Evolutionary conservation across 2,113 vertebrate genomes (phyloP), one percentile per base, ranked within the genome.

Genomic region (Cromileptes altivelis): DNA sequence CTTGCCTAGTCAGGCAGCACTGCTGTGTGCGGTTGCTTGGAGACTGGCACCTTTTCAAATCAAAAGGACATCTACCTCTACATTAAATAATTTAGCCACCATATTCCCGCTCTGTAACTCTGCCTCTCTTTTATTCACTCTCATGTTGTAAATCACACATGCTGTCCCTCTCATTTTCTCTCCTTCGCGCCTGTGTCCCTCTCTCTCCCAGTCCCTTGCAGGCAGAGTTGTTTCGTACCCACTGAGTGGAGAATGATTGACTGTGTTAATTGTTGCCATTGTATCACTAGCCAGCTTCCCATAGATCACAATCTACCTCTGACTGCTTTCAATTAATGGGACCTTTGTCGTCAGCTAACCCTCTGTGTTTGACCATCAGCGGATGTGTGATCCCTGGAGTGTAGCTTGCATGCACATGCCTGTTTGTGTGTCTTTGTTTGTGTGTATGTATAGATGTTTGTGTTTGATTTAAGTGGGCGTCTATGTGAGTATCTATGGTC

Each of bases 51-150:
- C 62, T 88, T 83, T 91, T 78, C 80, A 85, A 89, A 91, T 91
- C 71, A 83, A 70, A 73, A 69, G 58, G 60, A 88, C 61, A 84
- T 89, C 82, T 78, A 81, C 79, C 80, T 85, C 75, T 45, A 76
- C 56, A 73, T 91, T 93, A 75, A 91, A 93, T 90, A 89, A 93
- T 93, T 91, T 89, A 92, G 70, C 49, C 49, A 27, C 69, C 57
- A 30, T 80, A 33, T 77, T 80, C 52, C 57, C 4, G 6, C 68
- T 78, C 37, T 60, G 50, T 56, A 19, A 1, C 68, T 79, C 61
- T 58, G 37, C 53, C 77, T 78, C 37, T 78, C 23, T 70, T 45
- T 71, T 70, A 77, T 71, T 77, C 63, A 19, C 67, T 75, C 56
- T 68, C 70, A 52, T 75, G 42, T 75, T 74, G 79, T 85, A 77